phyloP scores from a whole-genome alignment of 2,797 vertebrate genomes.

The Premnoplex brunnescens region DNA sequence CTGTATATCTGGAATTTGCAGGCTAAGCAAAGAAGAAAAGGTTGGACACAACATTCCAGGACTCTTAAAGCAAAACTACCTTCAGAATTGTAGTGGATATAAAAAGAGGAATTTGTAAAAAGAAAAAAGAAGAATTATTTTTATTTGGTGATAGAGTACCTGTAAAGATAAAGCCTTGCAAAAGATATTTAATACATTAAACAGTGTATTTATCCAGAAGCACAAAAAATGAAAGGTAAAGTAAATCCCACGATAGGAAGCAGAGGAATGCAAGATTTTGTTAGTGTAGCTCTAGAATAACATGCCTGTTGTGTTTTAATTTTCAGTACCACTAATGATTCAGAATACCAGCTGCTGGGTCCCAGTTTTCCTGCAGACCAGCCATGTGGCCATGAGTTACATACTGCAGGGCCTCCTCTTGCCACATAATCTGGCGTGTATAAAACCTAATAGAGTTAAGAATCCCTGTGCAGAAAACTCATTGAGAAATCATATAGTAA shows the following conservation, averaged over 20 bases:
- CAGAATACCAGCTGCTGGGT: not conserved
- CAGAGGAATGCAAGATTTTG: not conserved
- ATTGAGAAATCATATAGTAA: not conserved
- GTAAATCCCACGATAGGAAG: not conserved
- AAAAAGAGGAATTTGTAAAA: not conserved
- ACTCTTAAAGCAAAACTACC: not conserved
- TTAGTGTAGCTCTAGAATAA: not conserved
- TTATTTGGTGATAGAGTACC: not conserved
- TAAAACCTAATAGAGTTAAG: not conserved
- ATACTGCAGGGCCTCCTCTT: not conserved
- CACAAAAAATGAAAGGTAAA: not conserved
- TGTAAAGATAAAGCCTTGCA: not conserved
- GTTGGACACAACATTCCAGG: not conserved
- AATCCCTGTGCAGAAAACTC: not conserved
- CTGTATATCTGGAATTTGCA: not conserved
- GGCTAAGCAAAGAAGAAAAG: not conserved
- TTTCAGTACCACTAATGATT: not conserved
- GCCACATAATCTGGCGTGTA: not conserved
- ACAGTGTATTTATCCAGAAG: not conserved
- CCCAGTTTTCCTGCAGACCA: not conserved
- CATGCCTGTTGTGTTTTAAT: not conserved
- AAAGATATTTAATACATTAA: not conserved
- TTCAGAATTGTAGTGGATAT: not conserved
- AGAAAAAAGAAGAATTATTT: fast-evolving
- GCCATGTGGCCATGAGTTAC: not conserved